Evolutionary conservation across 2,797 vertebrate genomes (phyloP).

Genomic region (Cynopterus sphinx): DNA sequence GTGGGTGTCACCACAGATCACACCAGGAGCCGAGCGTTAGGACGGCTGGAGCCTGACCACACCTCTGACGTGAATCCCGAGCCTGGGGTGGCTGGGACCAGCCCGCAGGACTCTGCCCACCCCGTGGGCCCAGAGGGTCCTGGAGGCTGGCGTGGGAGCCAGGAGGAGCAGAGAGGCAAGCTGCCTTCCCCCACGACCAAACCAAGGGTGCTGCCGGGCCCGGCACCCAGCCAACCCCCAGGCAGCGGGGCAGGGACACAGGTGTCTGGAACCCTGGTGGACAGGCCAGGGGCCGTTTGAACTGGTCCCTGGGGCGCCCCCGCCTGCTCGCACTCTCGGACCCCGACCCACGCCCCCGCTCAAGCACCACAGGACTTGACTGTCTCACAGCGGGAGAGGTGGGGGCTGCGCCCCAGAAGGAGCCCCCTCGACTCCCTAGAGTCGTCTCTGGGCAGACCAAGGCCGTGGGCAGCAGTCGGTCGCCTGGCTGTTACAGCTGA

Average conservation of each 20-base stretch:
- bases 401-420: neutral
- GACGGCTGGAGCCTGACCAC: too few species aligned
- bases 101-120: neutral
- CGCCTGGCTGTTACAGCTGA: neutral
- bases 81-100: fast-evolving
- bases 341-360: neutral
- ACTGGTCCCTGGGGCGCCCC: neutral
- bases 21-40: neutral
- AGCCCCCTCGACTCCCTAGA: neutral
- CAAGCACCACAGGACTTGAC: neutral
- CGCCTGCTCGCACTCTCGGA: neutral
- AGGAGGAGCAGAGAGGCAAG: slow-evolving; percentile 79
- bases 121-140: neutral
- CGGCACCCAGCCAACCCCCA: slow-evolving; percentile 92
- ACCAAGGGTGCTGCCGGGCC: slow-evolving; percentile 92
- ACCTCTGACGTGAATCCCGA: neutral
- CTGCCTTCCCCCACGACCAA: slow-evolving; percentile 95
- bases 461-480: neutral
- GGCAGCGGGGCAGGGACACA: slow-evolving; percentile 86
- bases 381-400: neutral
- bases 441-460: neutral
- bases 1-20: too few species aligned
- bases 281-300: neutral
- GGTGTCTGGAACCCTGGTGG: neutral
- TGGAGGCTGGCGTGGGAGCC: neutral